phyloP scores from a whole-genome alignment of 2,113 vertebrate species.

The Hemibagrus wyckioides region DNA sequence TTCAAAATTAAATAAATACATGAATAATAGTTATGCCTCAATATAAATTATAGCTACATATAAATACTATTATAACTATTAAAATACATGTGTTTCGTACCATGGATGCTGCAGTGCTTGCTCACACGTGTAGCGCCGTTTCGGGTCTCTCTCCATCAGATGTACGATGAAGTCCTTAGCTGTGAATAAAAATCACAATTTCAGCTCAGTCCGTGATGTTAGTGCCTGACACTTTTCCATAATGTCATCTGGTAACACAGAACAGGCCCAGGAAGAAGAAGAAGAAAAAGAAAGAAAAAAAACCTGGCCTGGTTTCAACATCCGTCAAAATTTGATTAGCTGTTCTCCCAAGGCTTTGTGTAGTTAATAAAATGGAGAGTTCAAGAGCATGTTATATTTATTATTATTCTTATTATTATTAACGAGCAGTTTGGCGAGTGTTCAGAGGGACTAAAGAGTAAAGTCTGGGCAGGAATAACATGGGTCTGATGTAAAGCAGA shows the following conservation, averaged over 20 bases:
- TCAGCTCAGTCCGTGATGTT: not conserved
- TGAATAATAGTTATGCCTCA: not conserved
- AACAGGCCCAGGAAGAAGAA: not conserved
- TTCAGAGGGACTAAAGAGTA: not conserved
- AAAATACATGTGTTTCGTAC: constrained; percentile 67
- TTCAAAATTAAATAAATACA: not conserved
- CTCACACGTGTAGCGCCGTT: constrained; percentile 88
- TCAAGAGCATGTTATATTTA: constrained; percentile 10
- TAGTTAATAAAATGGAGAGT: not conserved
- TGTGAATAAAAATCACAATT: constrained; percentile 58
- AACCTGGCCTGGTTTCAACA: not conserved
- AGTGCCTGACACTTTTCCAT: not conserved
- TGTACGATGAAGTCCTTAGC: constrained; percentile 96
- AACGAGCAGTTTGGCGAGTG: constrained; percentile 9
- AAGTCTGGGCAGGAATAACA: not conserved
- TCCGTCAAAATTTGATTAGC: not conserved
- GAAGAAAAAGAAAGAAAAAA: not conserved
- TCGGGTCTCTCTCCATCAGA: constrained; percentile 93
- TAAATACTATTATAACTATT: no score
- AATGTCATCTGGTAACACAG: not conserved
- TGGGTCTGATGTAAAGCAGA: not conserved
- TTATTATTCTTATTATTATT: constrained; percentile 24
- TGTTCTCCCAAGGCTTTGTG: not conserved
- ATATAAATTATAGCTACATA: not conserved
- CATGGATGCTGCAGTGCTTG: constrained; percentile 96